Conservation (phyloP, 2,888 invertebrate species). For the Spilosoma lubricipeda region DNA sequence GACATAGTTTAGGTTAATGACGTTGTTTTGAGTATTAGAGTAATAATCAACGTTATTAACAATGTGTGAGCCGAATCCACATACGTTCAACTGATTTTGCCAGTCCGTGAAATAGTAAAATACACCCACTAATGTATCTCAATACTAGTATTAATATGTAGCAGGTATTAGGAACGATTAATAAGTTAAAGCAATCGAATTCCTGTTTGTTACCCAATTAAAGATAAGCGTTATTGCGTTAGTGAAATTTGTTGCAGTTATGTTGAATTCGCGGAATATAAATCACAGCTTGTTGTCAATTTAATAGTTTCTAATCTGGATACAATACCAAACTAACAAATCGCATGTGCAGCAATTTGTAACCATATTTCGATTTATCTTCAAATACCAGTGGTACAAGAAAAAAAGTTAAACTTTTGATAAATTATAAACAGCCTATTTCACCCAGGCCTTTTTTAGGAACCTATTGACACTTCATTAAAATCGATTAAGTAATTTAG, state of each 20-base stretch:
- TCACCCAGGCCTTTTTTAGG: too few species aligned
- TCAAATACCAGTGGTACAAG: too few species aligned
- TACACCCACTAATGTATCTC: background rate
- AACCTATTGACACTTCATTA: too few species aligned
- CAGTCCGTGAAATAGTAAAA: background rate
- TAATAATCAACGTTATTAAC: background rate
- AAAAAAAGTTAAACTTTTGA: too few species aligned
- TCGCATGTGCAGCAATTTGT: background rate
- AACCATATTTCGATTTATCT: background rate
- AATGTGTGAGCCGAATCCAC: background rate
- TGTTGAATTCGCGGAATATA: background rate
- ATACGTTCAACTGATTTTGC: background rate
- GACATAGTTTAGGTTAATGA: background rate
- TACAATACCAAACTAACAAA: background rate
- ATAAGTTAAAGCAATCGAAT: background rate
- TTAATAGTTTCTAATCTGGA: background rate
- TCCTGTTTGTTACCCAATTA: background rate
- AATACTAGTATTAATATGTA: background rate
- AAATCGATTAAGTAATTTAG: too few species aligned
- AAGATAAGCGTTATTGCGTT: background rate
- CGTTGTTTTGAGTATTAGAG: background rate
- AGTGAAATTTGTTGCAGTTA: background rate
- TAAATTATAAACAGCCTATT: too few species aligned
- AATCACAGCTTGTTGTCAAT: background rate
- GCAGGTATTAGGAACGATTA: background rate